Evolutionary conservation across 1,140 invertebrate genomes (phyloP).

Genomic region (Zophobas morio): DNA sequence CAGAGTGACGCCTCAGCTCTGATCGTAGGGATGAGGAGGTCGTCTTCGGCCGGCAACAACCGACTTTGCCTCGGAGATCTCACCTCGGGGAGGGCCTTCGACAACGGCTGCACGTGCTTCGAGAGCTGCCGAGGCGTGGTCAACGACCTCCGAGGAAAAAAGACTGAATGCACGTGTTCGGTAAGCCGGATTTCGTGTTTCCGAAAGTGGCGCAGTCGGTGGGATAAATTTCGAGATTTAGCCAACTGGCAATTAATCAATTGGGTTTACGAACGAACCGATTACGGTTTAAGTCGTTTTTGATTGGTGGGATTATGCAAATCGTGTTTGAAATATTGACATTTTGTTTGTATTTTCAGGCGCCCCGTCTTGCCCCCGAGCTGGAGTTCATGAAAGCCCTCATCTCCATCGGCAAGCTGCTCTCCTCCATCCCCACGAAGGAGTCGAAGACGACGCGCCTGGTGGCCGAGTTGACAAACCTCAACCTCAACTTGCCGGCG

Average conservation of each 20-base stretch:
- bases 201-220: not conserved
- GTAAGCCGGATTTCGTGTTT: conserved; percentile 69
- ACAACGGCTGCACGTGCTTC: conserved; percentile 93
- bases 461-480: conserved; percentile 90
- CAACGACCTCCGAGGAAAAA: conserved; percentile 81
- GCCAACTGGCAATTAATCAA: no score
- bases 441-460: conserved; percentile 93
- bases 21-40: conserved; percentile 74
- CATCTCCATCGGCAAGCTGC: conserved; percentile 91
- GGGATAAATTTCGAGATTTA: no score
- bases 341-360: conserved; percentile 69
- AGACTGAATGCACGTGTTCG: conserved; percentile 82
- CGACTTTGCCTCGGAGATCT: conserved; percentile 89
- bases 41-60: conserved; percentile 71
- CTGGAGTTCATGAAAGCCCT: conserved; percentile 90
- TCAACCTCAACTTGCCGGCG: conserved; percentile 98
- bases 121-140: conserved; percentile 78
- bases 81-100: conserved; percentile 93
- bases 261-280: no score
- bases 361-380: conserved; percentile 87
- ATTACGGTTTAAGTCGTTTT: no score
- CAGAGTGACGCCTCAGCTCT: conserved; percentile 59
- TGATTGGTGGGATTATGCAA: no score
- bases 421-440: conserved; percentile 93
- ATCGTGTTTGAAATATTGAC: not conserved